phyloP scores from a whole-genome alignment of 1,140 invertebrate species.

The Cydia fagiglandana region DNA sequence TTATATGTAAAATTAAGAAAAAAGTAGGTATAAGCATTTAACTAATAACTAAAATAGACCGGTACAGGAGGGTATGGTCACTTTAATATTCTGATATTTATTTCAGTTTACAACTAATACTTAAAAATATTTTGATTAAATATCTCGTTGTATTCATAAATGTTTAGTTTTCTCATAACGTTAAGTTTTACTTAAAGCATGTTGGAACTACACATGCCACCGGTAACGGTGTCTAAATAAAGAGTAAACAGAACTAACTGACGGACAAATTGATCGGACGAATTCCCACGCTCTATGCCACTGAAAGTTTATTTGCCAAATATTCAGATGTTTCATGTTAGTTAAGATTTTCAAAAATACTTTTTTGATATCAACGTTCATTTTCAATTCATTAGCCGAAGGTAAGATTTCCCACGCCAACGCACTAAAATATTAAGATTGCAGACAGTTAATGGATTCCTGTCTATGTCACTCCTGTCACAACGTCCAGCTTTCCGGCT shows the following conservation, averaged over 20 bases:
- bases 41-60: too few relatives aligned
- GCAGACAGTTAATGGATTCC: constrained; percentile 27
- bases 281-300: not conserved
- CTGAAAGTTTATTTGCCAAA: not conserved
- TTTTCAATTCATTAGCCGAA: not conserved
- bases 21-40: too few relatives aligned
- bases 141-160: too few relatives aligned
- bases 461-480: constrained; percentile 26
- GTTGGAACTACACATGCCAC: not conserved
- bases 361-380: not conserved
- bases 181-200: not conserved
- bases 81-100: too few relatives aligned
- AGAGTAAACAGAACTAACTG: not conserved
- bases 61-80: too few relatives aligned
- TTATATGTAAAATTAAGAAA: too few relatives aligned
- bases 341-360: not conserved
- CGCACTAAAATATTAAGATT: constrained; percentile 8
- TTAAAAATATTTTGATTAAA: too few relatives aligned
- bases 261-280: not conserved
- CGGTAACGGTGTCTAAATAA: not conserved
- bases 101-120: too few relatives aligned
- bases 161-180: too few relatives aligned
- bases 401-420: constrained; percentile 22
- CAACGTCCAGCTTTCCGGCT: constrained; percentile 23
- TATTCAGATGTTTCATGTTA: not conserved